Base-by-base conservation (phyloP, 2,888 invertebrate species). In the Synanthedon myopaeformis region DNA sequence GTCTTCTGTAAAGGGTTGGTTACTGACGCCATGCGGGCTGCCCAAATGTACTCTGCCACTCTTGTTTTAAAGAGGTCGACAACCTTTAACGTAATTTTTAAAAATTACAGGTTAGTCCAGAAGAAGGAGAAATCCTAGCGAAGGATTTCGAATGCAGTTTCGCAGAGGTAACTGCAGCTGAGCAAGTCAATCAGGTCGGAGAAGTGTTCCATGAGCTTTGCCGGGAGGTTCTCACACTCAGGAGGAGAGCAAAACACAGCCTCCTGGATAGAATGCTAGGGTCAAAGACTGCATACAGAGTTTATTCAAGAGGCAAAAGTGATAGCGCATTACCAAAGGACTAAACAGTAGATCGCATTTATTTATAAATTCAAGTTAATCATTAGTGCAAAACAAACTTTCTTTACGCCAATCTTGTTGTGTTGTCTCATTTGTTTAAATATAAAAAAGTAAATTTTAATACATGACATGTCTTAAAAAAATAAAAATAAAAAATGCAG, bases 141-240 rank as follows among this genome's bases (percentile, higher is more conserved):
- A 94, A 95, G 74, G 95, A 96, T 74, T 93, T 94, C 69, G 96
- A 96, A 70, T 96, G 96, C 77, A 92, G 91, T 70, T 96, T 96
- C 79, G 92, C 92, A 45, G 96, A 96, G 80, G 93, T 96, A 11
- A 93, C 96, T 0, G 96, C 96, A 0, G 95, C 96, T 0, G 96
- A 96, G 75, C 95, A 96, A 82, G 93, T 94, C 10, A 90, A 91
- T 54, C 94, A 94, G 71, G 93, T 96, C 4, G 94, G 94, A 0
- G 94, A 95, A 59, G 94, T 93, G 14, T 96, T 94, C 83, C 93
- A 92, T 72, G 96, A 96, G 66, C 89, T 96, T 23, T 95, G 95
- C 74, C 90, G 94, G 19, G 94, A 96, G 66, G 94, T 96, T 4
- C 83, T 96, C 56, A 90, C 92, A 17, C 91, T 92, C 10, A 89